A percentile compares a stretch with the other conserved stretches of the same genome.
These are phyloP conservation scores for Halcyon smyrnensis DNA, from an alignment of 2,797 vertebrate genomes.

Conservation along the genomic window DNA sequence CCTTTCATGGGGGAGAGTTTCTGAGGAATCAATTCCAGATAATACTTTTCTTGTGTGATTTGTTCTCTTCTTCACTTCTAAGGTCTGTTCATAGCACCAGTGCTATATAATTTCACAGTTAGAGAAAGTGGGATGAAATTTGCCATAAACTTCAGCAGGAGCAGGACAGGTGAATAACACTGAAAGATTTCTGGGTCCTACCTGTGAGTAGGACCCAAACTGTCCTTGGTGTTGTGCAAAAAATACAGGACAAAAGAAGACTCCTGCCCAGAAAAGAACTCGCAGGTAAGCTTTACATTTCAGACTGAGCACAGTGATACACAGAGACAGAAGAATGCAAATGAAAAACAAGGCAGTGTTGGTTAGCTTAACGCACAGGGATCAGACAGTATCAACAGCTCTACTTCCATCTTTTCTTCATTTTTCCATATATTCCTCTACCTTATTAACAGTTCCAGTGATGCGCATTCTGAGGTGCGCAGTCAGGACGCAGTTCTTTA, in stretches of 20 bases:
- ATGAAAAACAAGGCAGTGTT: background rate
- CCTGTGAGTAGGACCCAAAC: background rate
- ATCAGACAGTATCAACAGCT: background rate
- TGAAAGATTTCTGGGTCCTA: background rate
- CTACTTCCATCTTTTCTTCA: background rate
- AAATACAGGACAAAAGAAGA: background rate
- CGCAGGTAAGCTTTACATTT: background rate
- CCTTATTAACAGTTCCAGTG: background rate
- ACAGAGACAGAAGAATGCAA: background rate
- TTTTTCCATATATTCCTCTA: background rate
- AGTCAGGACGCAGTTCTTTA: background rate
- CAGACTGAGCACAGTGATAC: background rate
- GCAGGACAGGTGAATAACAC: background rate
- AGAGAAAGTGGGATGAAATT: background rate
- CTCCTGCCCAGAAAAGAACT: background rate
- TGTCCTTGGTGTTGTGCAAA: background rate
- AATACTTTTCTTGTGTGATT: background rate
- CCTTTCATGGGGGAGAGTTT: background rate
- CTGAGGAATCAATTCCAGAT: background rate
- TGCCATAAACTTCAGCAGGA: background rate
- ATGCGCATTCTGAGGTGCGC: fast-evolving
- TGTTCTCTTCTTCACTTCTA: background rate
- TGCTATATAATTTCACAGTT: background rate
- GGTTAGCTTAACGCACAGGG: background rate
- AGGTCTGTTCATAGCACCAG: background rate